Percentiles rank a stretch among this genome's conserved stretches.
phyloP scores from a whole-genome alignment of 1,140 invertebrate species.

The Bombus haemorrhoidalis region DNA sequence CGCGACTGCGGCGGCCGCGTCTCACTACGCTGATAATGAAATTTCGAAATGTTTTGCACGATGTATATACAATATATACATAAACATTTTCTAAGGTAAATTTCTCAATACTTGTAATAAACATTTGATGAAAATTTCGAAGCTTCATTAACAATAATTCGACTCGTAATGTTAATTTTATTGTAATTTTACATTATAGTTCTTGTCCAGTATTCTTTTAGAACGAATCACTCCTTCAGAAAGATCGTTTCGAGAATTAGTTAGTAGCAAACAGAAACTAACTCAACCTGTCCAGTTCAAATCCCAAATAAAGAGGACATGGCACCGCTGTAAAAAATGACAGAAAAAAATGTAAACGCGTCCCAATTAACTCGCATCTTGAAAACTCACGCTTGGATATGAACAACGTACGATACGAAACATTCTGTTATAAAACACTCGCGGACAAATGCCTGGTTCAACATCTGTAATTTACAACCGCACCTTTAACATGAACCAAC shows the following conservation, averaged over 20 bases:
- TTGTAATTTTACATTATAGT: too few species aligned
- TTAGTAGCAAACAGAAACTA: not conserved
- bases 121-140: too few species aligned
- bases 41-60: not conserved
- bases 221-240: not conserved
- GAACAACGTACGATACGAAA: not conserved
- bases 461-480: not conserved
- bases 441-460: not conserved
- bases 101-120: too few species aligned
- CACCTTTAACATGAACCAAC: not conserved
- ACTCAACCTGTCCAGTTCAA: not conserved
- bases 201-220: not conserved
- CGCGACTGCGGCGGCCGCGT: too few species aligned
- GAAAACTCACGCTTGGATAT: not conserved
- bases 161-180: too few species aligned
- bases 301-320: not conserved
- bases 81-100: too few species aligned
- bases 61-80: not conserved
- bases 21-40: fast-evolving
- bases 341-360: not conserved
- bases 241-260: not conserved
- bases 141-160: too few species aligned
- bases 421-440: not conserved
- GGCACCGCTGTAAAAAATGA: not conserved
- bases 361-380: not conserved